Evolutionary conservation across 2,797 vertebrate species (phyloP), one percentile per base, ranked within the genome.

Genomic region (Enteromius mattozi): DNA sequence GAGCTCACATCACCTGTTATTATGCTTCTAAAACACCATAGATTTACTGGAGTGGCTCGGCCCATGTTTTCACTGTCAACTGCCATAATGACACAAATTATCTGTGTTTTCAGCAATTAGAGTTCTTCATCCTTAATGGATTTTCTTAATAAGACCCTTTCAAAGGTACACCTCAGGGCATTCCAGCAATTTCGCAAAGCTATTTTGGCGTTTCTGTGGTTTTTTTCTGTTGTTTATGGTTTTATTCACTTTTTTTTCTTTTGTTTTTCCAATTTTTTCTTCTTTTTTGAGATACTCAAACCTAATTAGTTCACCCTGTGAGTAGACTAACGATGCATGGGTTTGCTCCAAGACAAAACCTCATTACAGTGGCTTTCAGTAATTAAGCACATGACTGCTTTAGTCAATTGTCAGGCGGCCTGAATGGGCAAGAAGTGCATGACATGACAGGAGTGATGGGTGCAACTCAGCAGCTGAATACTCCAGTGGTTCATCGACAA

Each of bases 281-380:
- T 80, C 40, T 76, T 86, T 83, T 76, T 68, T 40, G 27, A 74
- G 79, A 83, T 68, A 75, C 77, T 71, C 82, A 80, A 82, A 86
- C 65, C 88, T 93, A 94, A 95, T 95, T 94, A 94, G 91, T 92
- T 93, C 91, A 91, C 90, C 90, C 90, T 87, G 90, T 91, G 92
- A 92, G 93, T 91, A 80, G 88, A 88, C 92, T 94, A 94, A 94
- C 92, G 92, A 93, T 83, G 88, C 77, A 72, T 85, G 80, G 63
- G 68, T 54, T 84, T 76, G 83, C 86, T 81, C 54, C 33, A 68
- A 86, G 81, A 89, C 86, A 86, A 86, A 84, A 68, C 65, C 90
- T 92, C 84, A 78, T 92, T 92, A 91, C 89, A 86, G 87, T 24
- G 88, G 71, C 88, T 89, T 84, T 87, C 78, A 37, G 76, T 89